Conservation (phyloP, 2,888 invertebrate species). For the Sphaeridia pumilis region DNA sequence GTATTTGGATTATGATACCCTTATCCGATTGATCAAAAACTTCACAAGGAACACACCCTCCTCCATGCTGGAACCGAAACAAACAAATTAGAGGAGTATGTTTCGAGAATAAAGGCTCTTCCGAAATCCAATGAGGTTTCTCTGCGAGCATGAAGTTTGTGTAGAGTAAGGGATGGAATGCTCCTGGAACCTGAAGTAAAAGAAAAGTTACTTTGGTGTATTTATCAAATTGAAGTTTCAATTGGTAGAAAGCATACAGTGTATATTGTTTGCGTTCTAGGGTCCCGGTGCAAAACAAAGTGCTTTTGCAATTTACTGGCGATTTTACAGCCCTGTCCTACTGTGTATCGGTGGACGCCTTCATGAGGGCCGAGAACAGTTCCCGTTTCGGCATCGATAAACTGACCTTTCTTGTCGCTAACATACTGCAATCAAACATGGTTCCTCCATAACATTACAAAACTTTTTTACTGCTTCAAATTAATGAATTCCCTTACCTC, state of each 20-base stretch:
- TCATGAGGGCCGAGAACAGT: constrained; percentile 62
- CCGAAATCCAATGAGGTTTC: constrained; percentile 64
- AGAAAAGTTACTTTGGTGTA: not conserved
- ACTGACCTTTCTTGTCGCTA: too few species aligned
- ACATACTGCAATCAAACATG: too few species aligned
- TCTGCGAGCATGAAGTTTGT: constrained; percentile 52
- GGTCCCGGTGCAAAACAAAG: constrained; percentile 63
- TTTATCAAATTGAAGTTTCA: too few species aligned
- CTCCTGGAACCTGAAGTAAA: constrained; percentile 61
- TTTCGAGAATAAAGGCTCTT: constrained; percentile 42
- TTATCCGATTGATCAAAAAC: constrained; percentile 45
- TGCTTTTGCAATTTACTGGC: constrained; percentile 52
- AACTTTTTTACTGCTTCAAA: too few species aligned
- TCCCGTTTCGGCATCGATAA: too few species aligned
- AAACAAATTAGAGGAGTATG: constrained; percentile 44
- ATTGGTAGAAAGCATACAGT: too few species aligned
- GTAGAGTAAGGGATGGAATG: constrained; percentile 64
- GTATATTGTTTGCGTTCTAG: constrained; percentile 57
- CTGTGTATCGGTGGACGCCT: constrained; percentile 85
- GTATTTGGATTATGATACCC: constrained; percentile 50
- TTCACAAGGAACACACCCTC: constrained; percentile 54
- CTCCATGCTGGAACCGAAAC: constrained; percentile 79
- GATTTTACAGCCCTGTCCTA: constrained; percentile 73
- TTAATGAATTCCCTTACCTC: constrained; percentile 54
- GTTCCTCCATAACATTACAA: too few species aligned